Conservation (phyloP, 2,797 vertebrate species). For the Rhincodon typus region DNA sequence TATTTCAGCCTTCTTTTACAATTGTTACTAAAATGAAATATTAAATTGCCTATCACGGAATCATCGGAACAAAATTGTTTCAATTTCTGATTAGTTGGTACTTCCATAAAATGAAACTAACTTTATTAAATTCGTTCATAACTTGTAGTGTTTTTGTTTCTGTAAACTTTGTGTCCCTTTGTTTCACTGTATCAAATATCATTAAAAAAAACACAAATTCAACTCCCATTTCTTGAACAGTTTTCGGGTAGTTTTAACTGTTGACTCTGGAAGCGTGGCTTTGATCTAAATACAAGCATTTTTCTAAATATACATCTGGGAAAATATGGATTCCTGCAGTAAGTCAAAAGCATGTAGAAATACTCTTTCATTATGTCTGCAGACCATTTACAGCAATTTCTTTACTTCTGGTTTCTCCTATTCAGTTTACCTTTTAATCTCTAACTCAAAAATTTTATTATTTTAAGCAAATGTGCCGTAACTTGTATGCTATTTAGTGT, state of each 20-base stretch:
- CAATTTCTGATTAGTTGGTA: background rate
- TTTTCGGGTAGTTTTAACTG: background rate
- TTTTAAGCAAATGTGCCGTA: background rate
- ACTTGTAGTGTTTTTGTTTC: slow-evolving; percentile 12
- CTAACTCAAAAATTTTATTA: background rate
- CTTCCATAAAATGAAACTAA: background rate
- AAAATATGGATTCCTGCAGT: slow-evolving; percentile 2
- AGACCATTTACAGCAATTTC: background rate
- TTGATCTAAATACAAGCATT: background rate
- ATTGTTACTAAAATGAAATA: background rate
- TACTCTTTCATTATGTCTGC: background rate
- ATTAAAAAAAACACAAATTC: background rate
- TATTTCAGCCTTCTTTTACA: background rate
- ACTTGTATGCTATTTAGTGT: background rate
- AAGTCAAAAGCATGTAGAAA: background rate
- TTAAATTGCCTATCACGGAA: background rate
- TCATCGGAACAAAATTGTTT: background rate
- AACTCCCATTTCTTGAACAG: background rate
- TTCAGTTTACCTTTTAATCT: background rate
- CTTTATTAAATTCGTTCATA: background rate
- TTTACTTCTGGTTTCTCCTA: background rate
- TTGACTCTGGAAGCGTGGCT: background rate
- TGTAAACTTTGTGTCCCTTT: background rate
- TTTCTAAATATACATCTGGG: background rate
- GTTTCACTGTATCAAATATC: background rate